Base-by-base conservation (phyloP, 2,888 invertebrate species). In the Synanthedon formicaeformis region DNA sequence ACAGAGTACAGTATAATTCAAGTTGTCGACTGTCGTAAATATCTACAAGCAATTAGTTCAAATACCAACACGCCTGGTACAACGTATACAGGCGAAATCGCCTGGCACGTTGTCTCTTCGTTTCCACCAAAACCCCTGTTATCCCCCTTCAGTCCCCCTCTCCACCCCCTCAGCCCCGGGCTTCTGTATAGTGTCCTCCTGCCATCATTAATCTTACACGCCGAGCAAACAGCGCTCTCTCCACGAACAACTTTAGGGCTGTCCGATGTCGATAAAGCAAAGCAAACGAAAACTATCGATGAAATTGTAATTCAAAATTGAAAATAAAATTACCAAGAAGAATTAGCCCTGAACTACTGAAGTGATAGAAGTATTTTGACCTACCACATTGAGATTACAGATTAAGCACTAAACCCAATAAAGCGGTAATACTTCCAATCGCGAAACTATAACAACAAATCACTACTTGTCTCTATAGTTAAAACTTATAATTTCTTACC, bases 161-260 rank as follows among this genome's bases (percentile, higher is more conserved):
- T 53, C 50, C 53, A 48, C 12, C 11, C 50, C 62, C 51, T 53
- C 41, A 55, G 65, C 64, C 64, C 60, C 58, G 57, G 54, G 57
- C 53, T 57, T 65, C 67, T 67, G 69, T 67, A 59, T 71, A 66
- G 64, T 75, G 71, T 80, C 76, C 66, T 76, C 71, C 68, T 63
- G 71, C 67, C 66, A 77, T 78, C 81, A 84, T 86, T 86, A 86
- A 86, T 86, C 85, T 86, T 85, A 69, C 70, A 73, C 71, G 73
- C 60, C 64, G 71, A 73, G 75, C 76, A 81, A 81, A 81, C 82
- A 78, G 69, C 69, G 66, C 61, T 67, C 65, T 64, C 64, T 59
- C 55, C 59, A 60, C 61, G 65, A 65, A 65, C 64, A 69, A 75
- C 66, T 78, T 75, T 75, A 75, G 73, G 63, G 77, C 73, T 77